Percentiles rank a stretch among this genome's conserved stretches.
Evolutionary conservation across 92 coral and sea anemone species (phyloP).

Genomic region (Phymanthus crucifer): DNA sequence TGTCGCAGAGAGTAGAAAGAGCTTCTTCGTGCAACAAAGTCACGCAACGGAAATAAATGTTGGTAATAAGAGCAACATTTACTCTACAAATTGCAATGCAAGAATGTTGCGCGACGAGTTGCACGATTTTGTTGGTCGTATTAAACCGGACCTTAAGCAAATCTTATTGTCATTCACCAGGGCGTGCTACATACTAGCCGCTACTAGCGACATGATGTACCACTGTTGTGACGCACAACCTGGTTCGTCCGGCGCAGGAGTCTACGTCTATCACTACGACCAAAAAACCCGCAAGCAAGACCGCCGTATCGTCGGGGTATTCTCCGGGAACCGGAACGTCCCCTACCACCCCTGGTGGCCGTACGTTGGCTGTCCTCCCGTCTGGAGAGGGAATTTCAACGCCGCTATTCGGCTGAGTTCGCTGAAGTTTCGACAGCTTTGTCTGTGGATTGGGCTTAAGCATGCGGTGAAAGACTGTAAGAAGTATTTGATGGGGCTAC

Average conservation of each 20-base stretch:
- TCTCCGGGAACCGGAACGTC: constrained; percentile 86
- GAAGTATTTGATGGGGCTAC: constrained; percentile 5
- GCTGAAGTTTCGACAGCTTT: constrained; percentile 76
- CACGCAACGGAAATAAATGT: too few relatives aligned
- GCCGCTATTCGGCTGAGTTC: constrained; percentile 82
- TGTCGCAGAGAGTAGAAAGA: too few relatives aligned
- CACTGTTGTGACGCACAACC: constrained; percentile 92
- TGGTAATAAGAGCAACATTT: too few relatives aligned
- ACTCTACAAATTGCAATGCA: too few relatives aligned
- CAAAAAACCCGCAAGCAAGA: constrained; percentile 33
- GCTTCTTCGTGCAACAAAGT: too few relatives aligned
- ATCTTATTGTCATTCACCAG: too few relatives aligned
- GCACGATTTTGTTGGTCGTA: too few relatives aligned
- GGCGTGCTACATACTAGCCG: constrained; percentile 26
- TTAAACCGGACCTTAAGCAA: too few relatives aligned
- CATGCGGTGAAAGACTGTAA: constrained; percentile 30
- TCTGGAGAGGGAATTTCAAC: constrained; percentile 71
- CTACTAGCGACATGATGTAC: constrained; percentile 62
- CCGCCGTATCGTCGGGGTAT: constrained; percentile 79
- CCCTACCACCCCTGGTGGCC: constrained; percentile 61
- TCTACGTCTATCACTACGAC: constrained; percentile 62
- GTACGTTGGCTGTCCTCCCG: constrained; percentile 41
- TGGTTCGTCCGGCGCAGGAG: constrained; percentile 97
- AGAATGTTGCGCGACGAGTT: too few relatives aligned
- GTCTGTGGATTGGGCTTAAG: constrained; percentile 77